phyloP scores from a whole-genome alignment of 2,888 invertebrate genomes.

The Epistrophella euchroma region DNA sequence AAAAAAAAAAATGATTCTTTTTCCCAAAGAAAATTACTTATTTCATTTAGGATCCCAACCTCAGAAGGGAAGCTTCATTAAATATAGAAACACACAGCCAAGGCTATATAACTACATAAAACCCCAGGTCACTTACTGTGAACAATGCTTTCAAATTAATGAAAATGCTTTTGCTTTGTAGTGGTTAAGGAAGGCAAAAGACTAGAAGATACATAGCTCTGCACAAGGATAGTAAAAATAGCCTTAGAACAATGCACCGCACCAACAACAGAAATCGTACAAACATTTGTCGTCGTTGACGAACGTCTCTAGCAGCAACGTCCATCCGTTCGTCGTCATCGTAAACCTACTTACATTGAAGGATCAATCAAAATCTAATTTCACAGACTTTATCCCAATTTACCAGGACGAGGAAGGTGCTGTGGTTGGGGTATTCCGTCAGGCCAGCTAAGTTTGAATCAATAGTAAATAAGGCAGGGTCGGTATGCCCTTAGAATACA shows the following conservation, averaged over 20 bases:
- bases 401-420: conserved; percentile 4
- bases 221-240: background rate
- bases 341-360: conserved; percentile 41
- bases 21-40: conserved; percentile 3
- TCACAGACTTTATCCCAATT: conserved; percentile 41
- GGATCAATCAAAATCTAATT: conserved; percentile 69
- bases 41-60: conserved; percentile 16
- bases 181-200: conserved; percentile 14
- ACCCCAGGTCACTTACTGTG: conserved; percentile 28
- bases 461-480: background rate
- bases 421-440: background rate
- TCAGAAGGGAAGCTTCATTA: conserved; percentile 6
- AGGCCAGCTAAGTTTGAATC: conserved; percentile 3
- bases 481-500: conserved; percentile 13
- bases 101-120: background rate
- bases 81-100: conserved; percentile 1
- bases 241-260: conserved; percentile 41
- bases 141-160: conserved; percentile 68
- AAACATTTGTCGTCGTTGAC: conserved; percentile 10
- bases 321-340: conserved; percentile 22
- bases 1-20: background rate
- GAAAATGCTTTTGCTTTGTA: conserved; percentile 48
- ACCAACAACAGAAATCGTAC: conserved; percentile 23
- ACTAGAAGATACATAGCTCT: background rate
- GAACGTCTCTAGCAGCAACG: background rate